Conservation (phyloP, 2,888 invertebrate species). For the Litoditis marina region DNA sequence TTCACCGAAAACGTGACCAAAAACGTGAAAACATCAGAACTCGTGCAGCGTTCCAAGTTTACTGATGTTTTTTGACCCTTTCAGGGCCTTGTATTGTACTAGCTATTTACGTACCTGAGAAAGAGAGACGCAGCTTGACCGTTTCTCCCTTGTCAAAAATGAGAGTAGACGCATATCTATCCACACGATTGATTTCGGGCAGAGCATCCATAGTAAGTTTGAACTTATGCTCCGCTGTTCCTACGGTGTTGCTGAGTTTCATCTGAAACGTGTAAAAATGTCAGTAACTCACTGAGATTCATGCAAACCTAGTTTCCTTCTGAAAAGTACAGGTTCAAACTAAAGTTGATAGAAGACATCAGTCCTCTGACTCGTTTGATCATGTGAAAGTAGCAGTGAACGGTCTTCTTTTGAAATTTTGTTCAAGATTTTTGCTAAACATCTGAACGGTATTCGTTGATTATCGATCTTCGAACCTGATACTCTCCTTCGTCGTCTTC, state of each 20-base stretch:
- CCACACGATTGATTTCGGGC: slow-evolving; percentile 45
- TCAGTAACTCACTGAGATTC: no score
- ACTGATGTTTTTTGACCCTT: no score
- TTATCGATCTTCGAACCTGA: slow-evolving; percentile 19
- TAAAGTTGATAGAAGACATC: no score
- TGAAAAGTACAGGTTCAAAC: no score
- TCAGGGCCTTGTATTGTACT: no score
- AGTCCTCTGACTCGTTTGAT: no score
- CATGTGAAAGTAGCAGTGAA: no score
- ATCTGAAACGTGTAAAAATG: slow-evolving; percentile 55
- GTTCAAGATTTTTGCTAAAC: not conserved
- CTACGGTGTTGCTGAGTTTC: slow-evolving; percentile 18
- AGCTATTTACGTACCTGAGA: slow-evolving; percentile 49
- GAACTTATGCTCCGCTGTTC: slow-evolving; percentile 35
- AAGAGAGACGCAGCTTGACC: slow-evolving; percentile 45
- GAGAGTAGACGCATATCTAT: slow-evolving; percentile 43
- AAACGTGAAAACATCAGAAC: no score
- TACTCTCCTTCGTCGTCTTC: slow-evolving; percentile 52
- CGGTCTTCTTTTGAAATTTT: not conserved
- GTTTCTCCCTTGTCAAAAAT: slow-evolving; percentile 51
- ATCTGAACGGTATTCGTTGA: no score
- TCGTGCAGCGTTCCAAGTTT: no score
- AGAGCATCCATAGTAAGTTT: slow-evolving; percentile 43
- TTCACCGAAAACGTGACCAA: no score
- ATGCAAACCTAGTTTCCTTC: no score